These are phyloP conservation scores for Seira ritae DNA, from an alignment of 2,888 invertebrate genomes.

Conservation along the genomic window DNA sequence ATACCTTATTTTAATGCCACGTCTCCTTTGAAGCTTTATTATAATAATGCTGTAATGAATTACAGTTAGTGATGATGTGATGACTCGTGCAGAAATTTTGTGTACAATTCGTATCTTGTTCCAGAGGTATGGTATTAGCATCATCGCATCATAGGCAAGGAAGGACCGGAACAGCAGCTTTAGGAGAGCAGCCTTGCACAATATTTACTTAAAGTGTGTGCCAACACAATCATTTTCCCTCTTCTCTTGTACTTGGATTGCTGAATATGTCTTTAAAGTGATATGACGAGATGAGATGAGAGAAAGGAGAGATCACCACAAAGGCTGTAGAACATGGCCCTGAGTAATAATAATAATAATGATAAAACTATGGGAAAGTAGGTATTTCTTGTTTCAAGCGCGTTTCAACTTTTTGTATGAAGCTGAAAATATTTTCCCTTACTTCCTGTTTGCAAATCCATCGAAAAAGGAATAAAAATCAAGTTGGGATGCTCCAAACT, in stretches of 20 bases:
- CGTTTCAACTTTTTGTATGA: no score
- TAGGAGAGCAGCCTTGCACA: conserved; percentile 8
- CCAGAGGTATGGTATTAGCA: not conserved
- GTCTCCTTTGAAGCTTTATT: not conserved
- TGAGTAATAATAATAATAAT: conserved; percentile 15
- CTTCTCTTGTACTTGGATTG: not conserved
- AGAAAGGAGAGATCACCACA: not conserved
- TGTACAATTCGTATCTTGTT: conserved; percentile 6
- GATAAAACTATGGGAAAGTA: not conserved
- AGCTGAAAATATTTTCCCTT: no score
- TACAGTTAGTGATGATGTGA: conserved; percentile 29
- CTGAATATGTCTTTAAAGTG: not conserved
- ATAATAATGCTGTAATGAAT: conserved; percentile 37
- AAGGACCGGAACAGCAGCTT: no score
- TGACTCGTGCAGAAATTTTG: conserved; percentile 34
- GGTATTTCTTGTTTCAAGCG: no score
- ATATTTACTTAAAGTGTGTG: conserved; percentile 9
- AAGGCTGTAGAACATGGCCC: not conserved
- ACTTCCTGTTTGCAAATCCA: no score
- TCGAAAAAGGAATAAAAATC: no score
- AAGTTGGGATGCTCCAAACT: no score
- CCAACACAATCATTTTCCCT: conserved; percentile 2
- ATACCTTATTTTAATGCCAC: not conserved
- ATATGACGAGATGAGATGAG: not conserved
- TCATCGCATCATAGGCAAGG: not conserved